phyloP scores from a whole-genome alignment of 37 sponge, comb jelly and placozoan genomes.

The Spongilla lacustris region DNA sequence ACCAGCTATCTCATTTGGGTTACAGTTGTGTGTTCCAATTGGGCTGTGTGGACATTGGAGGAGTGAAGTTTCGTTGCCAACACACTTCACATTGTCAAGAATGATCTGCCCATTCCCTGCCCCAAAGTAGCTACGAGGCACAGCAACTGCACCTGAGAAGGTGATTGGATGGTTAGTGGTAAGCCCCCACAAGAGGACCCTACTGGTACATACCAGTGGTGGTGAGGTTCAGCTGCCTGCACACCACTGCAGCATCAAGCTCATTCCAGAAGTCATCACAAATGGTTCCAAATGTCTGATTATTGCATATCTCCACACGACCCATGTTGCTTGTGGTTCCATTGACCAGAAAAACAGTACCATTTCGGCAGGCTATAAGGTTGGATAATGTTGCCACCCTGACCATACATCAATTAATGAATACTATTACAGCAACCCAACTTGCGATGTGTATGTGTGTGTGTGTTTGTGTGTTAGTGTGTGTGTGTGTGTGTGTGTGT shows the following conservation, averaged over 20 bases:
- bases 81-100: constrained; percentile 25
- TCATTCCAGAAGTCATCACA: neutral
- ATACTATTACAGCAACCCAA: too few relatives aligned
- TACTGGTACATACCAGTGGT: neutral
- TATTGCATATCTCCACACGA: neutral
- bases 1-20: constrained; percentile 43
- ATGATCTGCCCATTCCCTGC: neutral
- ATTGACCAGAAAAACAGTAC: neutral
- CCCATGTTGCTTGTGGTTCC: neutral
- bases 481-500: too few relatives aligned
- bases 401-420: too few relatives aligned
- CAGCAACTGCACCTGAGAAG: constrained; percentile 5
- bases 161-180: neutral
- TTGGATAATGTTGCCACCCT: too few relatives aligned
- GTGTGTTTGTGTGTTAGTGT: too few relatives aligned
- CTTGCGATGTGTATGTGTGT: too few relatives aligned
- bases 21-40: constrained; percentile 37
- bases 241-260: neutral
- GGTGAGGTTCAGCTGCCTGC: neutral
- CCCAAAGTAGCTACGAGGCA: neutral
- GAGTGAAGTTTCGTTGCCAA: constrained; percentile 28
- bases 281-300: neutral
- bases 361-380: neutral
- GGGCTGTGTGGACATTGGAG: constrained; percentile 22
- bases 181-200: neutral